phyloP scores from a whole-genome alignment of 2,113 vertebrate species.

The Nesoenas mayeri region DNA sequence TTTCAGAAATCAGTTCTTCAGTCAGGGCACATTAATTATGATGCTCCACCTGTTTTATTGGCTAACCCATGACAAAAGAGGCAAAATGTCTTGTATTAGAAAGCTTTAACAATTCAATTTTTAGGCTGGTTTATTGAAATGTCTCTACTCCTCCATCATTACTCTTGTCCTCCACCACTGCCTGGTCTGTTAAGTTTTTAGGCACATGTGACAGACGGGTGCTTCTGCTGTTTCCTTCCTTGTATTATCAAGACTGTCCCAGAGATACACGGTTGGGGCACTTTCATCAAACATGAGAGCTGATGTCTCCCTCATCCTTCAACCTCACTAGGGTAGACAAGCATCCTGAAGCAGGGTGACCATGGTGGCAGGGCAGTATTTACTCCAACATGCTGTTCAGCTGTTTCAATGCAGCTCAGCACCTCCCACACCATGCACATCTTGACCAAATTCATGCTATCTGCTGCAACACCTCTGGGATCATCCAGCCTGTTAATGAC shows the following conservation, averaged over 20 bases:
- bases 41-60: background rate
- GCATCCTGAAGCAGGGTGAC: background rate
- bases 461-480: background rate
- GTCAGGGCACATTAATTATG: background rate
- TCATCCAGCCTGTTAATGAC: background rate
- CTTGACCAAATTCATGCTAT: background rate
- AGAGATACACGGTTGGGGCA: background rate
- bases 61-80: background rate
- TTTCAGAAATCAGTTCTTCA: background rate
- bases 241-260: background rate
- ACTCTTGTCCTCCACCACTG: background rate
- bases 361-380: background rate
- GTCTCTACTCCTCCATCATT: background rate
- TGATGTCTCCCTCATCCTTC: background rate
- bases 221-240: background rate
- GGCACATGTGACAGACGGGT: rapidly evolving
- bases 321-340: background rate
- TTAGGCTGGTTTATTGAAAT: background rate
- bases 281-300: background rate
- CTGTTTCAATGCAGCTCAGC: background rate
- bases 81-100: background rate
- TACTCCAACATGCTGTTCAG: background rate
- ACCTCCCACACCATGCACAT: background rate
- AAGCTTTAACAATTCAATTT: background rate
- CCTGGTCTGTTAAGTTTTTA: background rate